phyloP scores from a whole-genome alignment of 2,888 invertebrate species.

The Marasmarcha lunaedactyla region DNA sequence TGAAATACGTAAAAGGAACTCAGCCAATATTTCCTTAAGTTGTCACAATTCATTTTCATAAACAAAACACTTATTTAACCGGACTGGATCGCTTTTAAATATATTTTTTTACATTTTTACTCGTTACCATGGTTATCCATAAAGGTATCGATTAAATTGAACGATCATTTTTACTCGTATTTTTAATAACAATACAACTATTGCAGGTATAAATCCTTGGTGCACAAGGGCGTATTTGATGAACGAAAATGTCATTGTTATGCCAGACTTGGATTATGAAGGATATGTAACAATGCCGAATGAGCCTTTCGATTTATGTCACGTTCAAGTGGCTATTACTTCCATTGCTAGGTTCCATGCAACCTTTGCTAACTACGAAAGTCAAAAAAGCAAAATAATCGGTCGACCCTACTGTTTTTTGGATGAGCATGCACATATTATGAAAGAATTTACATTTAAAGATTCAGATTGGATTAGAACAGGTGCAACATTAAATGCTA shows the following conservation, averaged over 20 bases:
- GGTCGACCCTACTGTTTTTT: constrained; percentile 23
- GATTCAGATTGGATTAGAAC: constrained; percentile 36
- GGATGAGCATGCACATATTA: constrained; percentile 23
- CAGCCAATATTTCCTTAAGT: too few species aligned
- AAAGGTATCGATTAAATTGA: too few species aligned
- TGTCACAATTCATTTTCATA: too few species aligned
- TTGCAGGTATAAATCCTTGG: constrained; percentile 34
- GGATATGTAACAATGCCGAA: constrained; percentile 30
- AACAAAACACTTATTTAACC: too few species aligned
- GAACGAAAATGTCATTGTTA: constrained; percentile 36
- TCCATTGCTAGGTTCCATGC: constrained; percentile 49
- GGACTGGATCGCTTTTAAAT: not conserved
- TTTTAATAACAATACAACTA: too few species aligned
- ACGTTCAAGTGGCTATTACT: constrained; percentile 23
- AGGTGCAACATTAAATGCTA: constrained; percentile 32
- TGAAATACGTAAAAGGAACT: too few species aligned
- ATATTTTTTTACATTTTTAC: not conserved
- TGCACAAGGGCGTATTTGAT: constrained; percentile 31
- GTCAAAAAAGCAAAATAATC: constrained; percentile 18
- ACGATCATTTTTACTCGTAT: too few species aligned
- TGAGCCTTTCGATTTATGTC: constrained; percentile 29
- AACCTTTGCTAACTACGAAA: constrained; percentile 35
- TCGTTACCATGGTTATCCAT: constrained; percentile 9
- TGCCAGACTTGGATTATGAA: constrained; percentile 38
- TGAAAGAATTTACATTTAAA: constrained; percentile 30